A percentile compares a stretch with the other conserved stretches of the same genome.
phyloP scores from a whole-genome alignment of 2,797 vertebrate genomes.

The Adelosebastes latens region DNA sequence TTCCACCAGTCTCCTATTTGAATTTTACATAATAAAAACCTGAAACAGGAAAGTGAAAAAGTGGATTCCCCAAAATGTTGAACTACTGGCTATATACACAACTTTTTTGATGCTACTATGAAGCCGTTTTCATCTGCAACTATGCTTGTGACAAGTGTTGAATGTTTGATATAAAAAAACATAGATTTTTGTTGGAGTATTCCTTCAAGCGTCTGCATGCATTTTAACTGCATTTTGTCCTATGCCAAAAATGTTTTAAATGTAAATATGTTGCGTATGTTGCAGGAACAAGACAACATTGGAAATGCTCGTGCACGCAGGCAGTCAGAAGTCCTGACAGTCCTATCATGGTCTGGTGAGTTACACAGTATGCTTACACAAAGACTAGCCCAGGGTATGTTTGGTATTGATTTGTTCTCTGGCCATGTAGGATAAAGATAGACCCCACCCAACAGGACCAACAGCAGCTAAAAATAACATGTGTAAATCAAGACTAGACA shows the following conservation, averaged over 20 bases:
- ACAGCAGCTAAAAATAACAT: constrained; percentile 67
- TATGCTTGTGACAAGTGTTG: not conserved
- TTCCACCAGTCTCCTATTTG: not conserved
- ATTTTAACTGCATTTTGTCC: not conserved
- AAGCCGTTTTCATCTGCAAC: not conserved
- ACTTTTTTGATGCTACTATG: not conserved
- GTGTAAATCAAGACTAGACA: constrained; percentile 57
- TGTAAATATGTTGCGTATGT: not conserved
- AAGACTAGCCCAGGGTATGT: constrained; percentile 62
- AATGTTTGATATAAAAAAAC: not conserved
- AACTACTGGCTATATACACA: not conserved
- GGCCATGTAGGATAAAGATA: constrained; percentile 74
- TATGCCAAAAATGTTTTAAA: not conserved
- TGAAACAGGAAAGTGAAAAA: not conserved
- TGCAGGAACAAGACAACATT: not conserved
- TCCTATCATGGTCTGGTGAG: constrained; percentile 33
- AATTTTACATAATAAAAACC: not conserved
- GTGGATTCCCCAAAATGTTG: accelerated
- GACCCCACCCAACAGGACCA: constrained; percentile 61
- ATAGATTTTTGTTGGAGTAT: accelerated
- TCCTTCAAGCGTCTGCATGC: not conserved
- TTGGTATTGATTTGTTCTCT: constrained; percentile 75
- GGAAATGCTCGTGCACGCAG: not conserved
- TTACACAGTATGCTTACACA: constrained; percentile 54
- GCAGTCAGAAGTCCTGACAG: not conserved